Conservation (phyloP, 2,113 vertebrate species). For the Eudyptes chrysolophus region DNA sequence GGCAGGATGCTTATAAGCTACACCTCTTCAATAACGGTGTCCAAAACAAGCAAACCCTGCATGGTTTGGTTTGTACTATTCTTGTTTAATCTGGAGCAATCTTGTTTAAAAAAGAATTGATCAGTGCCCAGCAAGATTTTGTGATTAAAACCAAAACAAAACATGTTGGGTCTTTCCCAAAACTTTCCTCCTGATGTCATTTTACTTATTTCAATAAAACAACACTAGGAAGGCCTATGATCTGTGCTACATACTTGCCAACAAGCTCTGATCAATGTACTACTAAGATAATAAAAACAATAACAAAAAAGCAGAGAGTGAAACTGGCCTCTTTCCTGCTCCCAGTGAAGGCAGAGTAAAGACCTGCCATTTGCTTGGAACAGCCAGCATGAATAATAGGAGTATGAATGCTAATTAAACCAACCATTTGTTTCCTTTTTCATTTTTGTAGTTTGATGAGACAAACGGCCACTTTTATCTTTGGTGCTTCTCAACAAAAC, state of each 20-base stretch:
- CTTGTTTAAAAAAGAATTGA: constrained; percentile 9
- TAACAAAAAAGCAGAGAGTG: background rate
- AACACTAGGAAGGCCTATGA: background rate
- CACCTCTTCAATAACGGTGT: background rate
- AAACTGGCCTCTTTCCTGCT: background rate
- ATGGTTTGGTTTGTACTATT: background rate
- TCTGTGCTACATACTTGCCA: background rate
- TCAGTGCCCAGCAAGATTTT: background rate
- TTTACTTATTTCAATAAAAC: background rate
- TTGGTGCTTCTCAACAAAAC: background rate
- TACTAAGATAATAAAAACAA: background rate
- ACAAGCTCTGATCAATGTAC: background rate
- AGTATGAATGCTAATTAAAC: background rate
- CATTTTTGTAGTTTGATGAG: background rate
- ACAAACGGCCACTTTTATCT: background rate
- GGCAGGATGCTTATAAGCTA: constrained; percentile 10
- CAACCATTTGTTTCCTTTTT: background rate
- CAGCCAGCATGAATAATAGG: background rate
- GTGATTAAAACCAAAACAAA: background rate
- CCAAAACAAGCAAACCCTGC: constrained; percentile 48
- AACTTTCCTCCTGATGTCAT: background rate
- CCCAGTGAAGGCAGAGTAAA: background rate
- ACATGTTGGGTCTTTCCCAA: background rate
- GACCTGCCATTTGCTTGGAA: background rate
- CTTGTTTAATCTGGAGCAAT: constrained; percentile 46